These are phyloP conservation scores for Callospermophilus lateralis DNA, from an alignment of 2,113 vertebrate species.

Conservation along the genomic window DNA sequence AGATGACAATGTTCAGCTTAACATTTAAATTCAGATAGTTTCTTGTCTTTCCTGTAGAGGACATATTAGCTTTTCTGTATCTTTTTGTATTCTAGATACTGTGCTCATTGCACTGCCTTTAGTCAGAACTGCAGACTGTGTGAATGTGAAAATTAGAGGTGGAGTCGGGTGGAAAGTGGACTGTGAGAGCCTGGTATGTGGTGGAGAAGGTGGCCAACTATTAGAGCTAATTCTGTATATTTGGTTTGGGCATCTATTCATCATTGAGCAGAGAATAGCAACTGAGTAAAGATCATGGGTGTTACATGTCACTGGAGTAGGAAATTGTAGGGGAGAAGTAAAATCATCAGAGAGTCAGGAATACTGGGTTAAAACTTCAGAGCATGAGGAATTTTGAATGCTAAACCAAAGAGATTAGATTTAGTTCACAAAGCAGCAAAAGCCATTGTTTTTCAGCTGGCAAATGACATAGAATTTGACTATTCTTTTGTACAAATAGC, in stretches of 20 bases:
- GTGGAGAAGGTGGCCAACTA: not conserved
- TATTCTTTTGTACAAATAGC: not conserved
- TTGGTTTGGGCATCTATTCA: not conserved
- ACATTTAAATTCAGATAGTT: slow-evolving; percentile 47
- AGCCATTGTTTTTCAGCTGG: not conserved
- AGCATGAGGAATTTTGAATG: not conserved
- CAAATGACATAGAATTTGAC: not conserved
- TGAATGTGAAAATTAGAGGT: not conserved
- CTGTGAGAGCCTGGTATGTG: not conserved
- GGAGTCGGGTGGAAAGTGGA: not conserved
- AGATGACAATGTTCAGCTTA: too few species aligned
- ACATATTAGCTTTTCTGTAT: not conserved
- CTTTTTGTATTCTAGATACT: slow-evolving; percentile 16
- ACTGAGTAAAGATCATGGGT: not conserved
- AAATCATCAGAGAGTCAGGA: not conserved
- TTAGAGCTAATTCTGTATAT: slow-evolving; percentile 2
- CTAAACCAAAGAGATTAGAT: not conserved
- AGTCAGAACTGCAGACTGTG: not conserved
- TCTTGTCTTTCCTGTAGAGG: not conserved
- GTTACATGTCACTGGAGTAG: not conserved
- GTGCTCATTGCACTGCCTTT: not conserved
- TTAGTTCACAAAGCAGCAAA: slow-evolving; percentile 23
- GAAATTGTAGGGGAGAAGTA: slow-evolving; percentile 4
- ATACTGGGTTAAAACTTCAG: not conserved
- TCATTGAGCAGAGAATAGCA: not conserved